Base-by-base conservation (phyloP, 2,113 vertebrate species). In the Calyptomena viridis region DNA sequence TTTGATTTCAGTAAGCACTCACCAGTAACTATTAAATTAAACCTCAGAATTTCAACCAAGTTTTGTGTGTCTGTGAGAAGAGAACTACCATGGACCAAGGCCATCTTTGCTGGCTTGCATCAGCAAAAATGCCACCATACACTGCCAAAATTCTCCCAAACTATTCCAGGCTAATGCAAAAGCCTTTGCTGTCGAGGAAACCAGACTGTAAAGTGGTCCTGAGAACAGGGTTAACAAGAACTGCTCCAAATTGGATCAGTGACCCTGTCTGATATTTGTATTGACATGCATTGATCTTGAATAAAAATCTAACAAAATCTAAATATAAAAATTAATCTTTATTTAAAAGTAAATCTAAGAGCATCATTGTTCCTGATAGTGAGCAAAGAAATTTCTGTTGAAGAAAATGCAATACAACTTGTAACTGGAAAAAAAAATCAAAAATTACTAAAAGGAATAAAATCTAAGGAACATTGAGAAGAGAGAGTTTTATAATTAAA, bases 361-460 rank as follows among this genome's bases (percentile, higher is more conserved):
- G 7, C 9, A 47, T 8, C 12, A 11, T 11, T 37, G 1, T 3
- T 46, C 21, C 42, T 28, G 8, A 40, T 33, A 2, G 1, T 3
- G 12, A 33, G 8, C 2, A 53, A 27, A 76, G 23, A 4, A n/a
- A 44, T 2, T 52, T 46, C 25, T 53, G 15, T 12, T 87, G 15
- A 62, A 52, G 22, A 84, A 92, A 86, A 62, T 12, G 28, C 9
- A 39, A 5, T 22, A 13, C 0, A 18, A 52, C 18, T 74, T 64
- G 8, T 44, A 81, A 44, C 5, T 18, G 79, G 20, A 58, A 73
- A 82, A 87, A 58, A 31, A 59, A 71, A 46, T 21, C 37, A 76
- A 49, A 55, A 88, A 49, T 39, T 1, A 30, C 3, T 31, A 37
- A 14, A 69, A 52, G 13, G 22, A 17, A 24, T 8, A 53, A 67